Conservation (phyloP, 2,797 vertebrate genomes). For the Sebastes cheni region DNA sequence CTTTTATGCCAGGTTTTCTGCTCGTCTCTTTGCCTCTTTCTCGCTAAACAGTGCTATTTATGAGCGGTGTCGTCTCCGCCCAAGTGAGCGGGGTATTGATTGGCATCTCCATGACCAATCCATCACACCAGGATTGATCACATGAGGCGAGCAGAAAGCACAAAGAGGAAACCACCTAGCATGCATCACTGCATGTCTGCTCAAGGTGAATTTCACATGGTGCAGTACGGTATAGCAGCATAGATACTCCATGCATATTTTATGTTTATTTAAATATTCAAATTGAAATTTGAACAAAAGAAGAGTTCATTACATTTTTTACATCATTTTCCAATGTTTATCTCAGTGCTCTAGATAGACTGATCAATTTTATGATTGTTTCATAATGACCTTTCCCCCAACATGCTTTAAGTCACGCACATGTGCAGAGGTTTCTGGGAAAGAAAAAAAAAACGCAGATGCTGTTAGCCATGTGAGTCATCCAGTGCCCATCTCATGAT, state of each 20-base stretch:
- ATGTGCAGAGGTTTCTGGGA: background rate
- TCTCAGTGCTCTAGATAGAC: background rate
- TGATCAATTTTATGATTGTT: background rate
- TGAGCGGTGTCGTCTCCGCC: conserved; percentile 29
- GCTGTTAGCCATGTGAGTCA: conserved; percentile 26
- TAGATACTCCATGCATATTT: background rate
- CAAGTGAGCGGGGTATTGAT: conserved; percentile 50
- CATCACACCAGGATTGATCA: conserved; percentile 53
- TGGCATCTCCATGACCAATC: conserved; percentile 49
- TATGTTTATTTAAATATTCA: background rate
- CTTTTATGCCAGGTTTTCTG: conserved; percentile 4
- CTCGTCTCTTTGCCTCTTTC: background rate
- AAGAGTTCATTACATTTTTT: background rate
- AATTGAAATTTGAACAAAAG: background rate
- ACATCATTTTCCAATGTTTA: background rate
- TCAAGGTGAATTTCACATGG: conserved; percentile 25
- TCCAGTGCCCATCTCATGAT: conserved; percentile 46
- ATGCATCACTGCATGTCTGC: conserved; percentile 33
- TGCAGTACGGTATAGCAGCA: background rate
- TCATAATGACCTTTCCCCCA: background rate
- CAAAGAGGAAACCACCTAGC: conserved; percentile 3
- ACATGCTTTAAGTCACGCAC: background rate
- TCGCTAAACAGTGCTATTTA: conserved; percentile 37
- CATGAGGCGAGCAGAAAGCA: conserved; percentile 26
- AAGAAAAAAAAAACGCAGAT: background rate